Evolutionary conservation across 2,113 vertebrate genomes (phyloP).

Genomic region (Lathamus discolor): DNA sequence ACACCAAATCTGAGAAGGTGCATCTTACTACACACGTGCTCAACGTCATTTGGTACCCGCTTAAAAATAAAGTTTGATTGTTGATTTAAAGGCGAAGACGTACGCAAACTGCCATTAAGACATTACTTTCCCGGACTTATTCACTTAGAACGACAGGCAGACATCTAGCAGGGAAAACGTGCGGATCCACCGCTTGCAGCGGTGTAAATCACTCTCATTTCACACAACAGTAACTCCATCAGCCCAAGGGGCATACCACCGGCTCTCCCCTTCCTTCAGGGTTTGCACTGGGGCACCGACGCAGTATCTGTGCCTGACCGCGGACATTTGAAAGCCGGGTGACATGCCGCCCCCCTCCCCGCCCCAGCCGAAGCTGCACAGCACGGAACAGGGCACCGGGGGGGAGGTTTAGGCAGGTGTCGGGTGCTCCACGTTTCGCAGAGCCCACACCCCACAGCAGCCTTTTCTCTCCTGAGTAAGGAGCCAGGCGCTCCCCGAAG

Average conservation of each 20-base stretch:
- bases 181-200: neutral
- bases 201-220: fast-evolving
- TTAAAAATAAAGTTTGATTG: neutral
- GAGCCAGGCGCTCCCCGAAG: neutral
- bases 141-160: neutral
- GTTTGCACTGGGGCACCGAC: fast-evolving
- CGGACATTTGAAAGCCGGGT: fast-evolving
- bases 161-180: fast-evolving
- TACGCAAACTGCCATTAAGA: neutral
- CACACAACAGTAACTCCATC: neutral
- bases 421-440: neutral
- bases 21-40: fast-evolving
- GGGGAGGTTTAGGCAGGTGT: neutral
- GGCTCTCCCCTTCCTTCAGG: neutral
- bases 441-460: neutral
- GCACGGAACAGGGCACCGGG: fast-evolving
- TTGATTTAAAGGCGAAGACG: neutral
- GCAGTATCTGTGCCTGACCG: fast-evolving
- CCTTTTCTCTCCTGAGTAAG: neutral
- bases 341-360: no score
- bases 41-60: neutral
- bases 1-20: neutral
- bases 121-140: neutral
- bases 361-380: fast-evolving
- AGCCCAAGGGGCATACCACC: fast-evolving